Percentiles rank a stretch among this genome's conserved stretches.
These are phyloP conservation scores for Drosophila kambysellisi DNA, from an alignment of 2,888 invertebrate species.

Conservation along the genomic window DNA sequence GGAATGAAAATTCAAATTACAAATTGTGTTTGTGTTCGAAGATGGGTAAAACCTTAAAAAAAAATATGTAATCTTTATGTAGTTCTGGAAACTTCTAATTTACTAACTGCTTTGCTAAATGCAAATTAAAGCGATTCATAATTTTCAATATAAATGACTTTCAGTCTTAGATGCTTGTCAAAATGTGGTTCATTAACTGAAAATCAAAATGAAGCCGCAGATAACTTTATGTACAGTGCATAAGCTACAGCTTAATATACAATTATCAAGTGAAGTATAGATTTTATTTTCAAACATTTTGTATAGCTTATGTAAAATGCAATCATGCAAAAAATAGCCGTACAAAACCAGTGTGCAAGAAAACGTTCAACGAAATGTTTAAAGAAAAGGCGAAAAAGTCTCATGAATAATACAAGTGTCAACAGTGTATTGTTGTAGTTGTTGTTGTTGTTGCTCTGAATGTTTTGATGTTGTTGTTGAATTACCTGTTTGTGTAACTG, in stretches of 20 bases:
- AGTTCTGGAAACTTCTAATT: slow-evolving; percentile 2
- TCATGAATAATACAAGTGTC: slow-evolving; percentile 37
- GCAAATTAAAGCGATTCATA: slow-evolving; percentile 17
- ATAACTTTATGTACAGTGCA: slow-evolving; percentile 45
- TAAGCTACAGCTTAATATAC: slow-evolving; percentile 30
- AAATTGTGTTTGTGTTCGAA: slow-evolving; percentile 8
- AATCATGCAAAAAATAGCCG: slow-evolving; percentile 50
- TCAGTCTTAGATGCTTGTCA: slow-evolving; percentile 11
- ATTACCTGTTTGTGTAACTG: slow-evolving; percentile 96
- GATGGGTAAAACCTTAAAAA: background rate
- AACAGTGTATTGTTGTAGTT: slow-evolving; percentile 21
- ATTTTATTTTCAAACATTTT: background rate
- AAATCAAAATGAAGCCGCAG: slow-evolving; percentile 12
- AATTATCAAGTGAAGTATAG: slow-evolving; percentile 27
- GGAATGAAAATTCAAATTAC: background rate
- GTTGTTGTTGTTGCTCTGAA: slow-evolving; percentile 13
- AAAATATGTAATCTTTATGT: background rate
- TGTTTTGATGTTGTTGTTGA: slow-evolving; percentile 65
- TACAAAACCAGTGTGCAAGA: slow-evolving; percentile 39
- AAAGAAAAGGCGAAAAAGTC: slow-evolving; percentile 10
- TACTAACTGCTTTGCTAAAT: slow-evolving; percentile 10
- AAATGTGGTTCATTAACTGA: slow-evolving; percentile 15
- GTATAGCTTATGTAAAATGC: slow-evolving; percentile 32
- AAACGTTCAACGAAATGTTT: slow-evolving; percentile 31
- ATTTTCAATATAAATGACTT: slow-evolving; percentile 19